These are phyloP conservation scores for Talpa occidentalis DNA, from an alignment of 2,113 vertebrate genomes.

Conservation along the genomic window DNA sequence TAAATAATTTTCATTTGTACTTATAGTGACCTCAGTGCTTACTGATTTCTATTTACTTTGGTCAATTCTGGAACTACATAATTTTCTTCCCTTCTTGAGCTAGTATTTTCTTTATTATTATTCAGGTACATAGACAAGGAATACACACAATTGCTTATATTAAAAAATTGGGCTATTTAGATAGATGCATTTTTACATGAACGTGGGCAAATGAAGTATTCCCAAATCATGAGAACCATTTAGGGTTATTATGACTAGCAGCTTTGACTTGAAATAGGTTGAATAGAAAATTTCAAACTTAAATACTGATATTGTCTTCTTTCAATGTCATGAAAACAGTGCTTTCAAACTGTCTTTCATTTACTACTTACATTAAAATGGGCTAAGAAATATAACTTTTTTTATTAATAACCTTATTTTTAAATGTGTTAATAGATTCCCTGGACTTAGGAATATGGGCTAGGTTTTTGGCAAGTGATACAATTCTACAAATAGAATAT, in stretches of 20 bases:
- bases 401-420: constrained; percentile 36
- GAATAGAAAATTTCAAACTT: constrained; percentile 20
- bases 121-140: background rate
- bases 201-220: background rate
- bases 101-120: constrained; percentile 31
- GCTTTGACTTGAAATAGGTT: constrained; percentile 34
- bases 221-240: constrained; percentile 46
- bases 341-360: constrained; percentile 32
- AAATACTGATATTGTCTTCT: background rate
- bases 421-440: constrained; percentile 34
- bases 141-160: background rate
- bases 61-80: background rate
- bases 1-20: background rate
- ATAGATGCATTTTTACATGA: constrained; percentile 9
- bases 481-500: background rate
- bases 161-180: constrained; percentile 35
- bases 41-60: background rate
- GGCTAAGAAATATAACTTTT: background rate
- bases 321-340: constrained; percentile 35
- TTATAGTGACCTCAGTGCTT: background rate
- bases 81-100: constrained; percentile 15
- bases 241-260: constrained; percentile 42
- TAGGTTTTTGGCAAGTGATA: background rate
- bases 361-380: constrained; percentile 32
- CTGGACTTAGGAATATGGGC: background rate